Conservation (phyloP, 2,113 vertebrate genomes). For the Puma concolor region DNA sequence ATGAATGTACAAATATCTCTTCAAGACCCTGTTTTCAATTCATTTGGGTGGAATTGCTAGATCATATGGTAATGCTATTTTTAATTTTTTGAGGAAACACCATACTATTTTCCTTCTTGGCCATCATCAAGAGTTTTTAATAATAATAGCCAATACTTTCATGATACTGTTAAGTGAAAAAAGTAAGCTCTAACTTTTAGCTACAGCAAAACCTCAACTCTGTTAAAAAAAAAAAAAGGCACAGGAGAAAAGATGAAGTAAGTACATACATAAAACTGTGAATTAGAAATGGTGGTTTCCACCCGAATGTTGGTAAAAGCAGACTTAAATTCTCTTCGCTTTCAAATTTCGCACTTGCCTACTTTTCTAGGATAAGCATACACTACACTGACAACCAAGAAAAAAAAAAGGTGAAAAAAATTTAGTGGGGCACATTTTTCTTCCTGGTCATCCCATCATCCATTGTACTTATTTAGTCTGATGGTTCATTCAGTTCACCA, state of each 20-base stretch:
- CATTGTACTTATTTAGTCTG: not conserved
- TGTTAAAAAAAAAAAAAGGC: not conserved
- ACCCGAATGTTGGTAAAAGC: not conserved
- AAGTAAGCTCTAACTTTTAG: conserved; percentile 1
- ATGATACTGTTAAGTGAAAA: not conserved
- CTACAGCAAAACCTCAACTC: not conserved
- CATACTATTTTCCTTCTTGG: conserved; percentile 22
- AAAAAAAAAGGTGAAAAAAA: not conserved
- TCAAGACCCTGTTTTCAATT: not conserved
- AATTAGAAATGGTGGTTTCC: not conserved
- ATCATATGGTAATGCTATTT: conserved; percentile 16
- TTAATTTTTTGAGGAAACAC: conserved; percentile 35
- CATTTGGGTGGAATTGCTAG: not conserved
- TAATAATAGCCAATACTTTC: conserved; percentile 35
- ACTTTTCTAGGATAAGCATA: conserved; percentile 18
- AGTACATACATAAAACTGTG: not conserved
- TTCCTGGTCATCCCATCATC: not conserved
- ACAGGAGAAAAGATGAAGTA: not conserved
- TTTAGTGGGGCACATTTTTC: not conserved
- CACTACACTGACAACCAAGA: not conserved
- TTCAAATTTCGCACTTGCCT: conserved; percentile 1
- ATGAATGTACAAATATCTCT: not conserved
- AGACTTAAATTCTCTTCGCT: conserved; percentile 5
- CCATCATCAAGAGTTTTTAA: not conserved
- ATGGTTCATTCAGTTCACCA: not conserved